Conservation (phyloP, 2,797 vertebrate genomes). For the Microctenopoma lineatum region DNA sequence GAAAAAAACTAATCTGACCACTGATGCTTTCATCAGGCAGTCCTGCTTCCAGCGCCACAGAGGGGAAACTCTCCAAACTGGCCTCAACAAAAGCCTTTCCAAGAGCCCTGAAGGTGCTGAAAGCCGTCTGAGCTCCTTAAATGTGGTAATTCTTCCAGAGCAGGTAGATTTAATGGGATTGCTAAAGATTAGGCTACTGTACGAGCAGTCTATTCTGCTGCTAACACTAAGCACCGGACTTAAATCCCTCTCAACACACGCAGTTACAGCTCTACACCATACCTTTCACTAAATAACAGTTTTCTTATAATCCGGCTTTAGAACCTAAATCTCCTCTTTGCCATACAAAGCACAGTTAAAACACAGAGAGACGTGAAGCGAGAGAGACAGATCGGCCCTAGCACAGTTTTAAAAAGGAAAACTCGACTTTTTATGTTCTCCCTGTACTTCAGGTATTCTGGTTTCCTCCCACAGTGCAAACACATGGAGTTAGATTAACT, state of each 20-base stretch:
- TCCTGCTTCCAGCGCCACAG: conserved; percentile 14
- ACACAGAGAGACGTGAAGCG: background rate
- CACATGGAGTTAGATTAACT: too few relatives aligned
- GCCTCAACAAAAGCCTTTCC: conserved; percentile 59
- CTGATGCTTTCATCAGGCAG: conserved; percentile 14
- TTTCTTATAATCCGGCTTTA: conserved; percentile 69
- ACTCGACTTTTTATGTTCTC: too few relatives aligned
- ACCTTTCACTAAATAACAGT: conserved; percentile 66
- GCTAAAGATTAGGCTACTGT: conserved; percentile 77
- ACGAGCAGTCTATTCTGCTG: conserved; percentile 60
- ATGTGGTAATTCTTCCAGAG: conserved; percentile 70
- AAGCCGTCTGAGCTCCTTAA: conserved; percentile 72
- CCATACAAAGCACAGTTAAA: conserved; percentile 36
- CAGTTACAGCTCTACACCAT: conserved; percentile 47
- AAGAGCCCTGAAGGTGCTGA: conserved; percentile 55
- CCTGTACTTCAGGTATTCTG: too few relatives aligned
- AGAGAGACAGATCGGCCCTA: background rate
- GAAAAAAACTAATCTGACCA: conserved; percentile 4
- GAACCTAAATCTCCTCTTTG: conserved; percentile 60
- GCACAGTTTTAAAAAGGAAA: background rate
- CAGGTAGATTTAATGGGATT: conserved; percentile 81
- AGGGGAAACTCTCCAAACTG: conserved; percentile 43
- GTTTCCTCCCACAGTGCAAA: too few relatives aligned
- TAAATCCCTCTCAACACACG: conserved; percentile 70
- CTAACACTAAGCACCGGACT: conserved; percentile 56